phyloP scores from a whole-genome alignment of 2,113 vertebrate genomes.

The Agelaius phoeniceus region DNA sequence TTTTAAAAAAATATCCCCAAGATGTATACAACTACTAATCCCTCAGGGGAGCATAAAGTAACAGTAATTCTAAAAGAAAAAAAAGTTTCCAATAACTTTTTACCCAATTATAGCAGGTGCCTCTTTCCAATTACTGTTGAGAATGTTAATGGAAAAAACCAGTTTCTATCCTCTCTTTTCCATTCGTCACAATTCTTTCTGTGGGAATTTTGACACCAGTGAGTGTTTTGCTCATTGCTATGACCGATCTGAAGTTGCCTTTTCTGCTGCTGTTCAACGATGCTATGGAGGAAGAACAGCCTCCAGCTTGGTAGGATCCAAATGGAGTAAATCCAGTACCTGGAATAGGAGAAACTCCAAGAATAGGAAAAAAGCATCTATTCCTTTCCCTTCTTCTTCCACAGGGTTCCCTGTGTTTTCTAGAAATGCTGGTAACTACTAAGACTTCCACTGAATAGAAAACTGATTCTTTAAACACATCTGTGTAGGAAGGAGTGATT shows the following conservation, averaged over 20 bases:
- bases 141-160: neutral
- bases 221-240: constrained; percentile 61
- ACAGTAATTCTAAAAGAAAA: constrained; percentile 2
- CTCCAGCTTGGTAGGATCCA: constrained; percentile 1
- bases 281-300: constrained; percentile 3
- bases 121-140: constrained; percentile 39
- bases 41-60: neutral
- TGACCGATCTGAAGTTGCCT: constrained; percentile 61
- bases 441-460: constrained; percentile 16
- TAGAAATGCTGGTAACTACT: neutral
- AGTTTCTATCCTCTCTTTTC: constrained; percentile 32
- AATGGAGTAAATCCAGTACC: constrained; percentile 69
- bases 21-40: neutral
- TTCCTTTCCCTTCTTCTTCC: neutral
- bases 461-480: neutral
- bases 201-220: constrained; percentile 62
- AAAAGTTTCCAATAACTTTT: constrained; percentile 23
- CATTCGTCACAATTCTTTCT: constrained; percentile 57
- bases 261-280: constrained; percentile 45
- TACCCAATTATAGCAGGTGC: neutral
- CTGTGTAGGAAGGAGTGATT: neutral
- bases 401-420: neutral
- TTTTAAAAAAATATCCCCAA: neutral
- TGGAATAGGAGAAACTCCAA: constrained; percentile 55
- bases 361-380: constrained; percentile 20